phyloP scores from a whole-genome alignment of 2,113 vertebrate genomes.

The Elephantulus edwardii region DNA sequence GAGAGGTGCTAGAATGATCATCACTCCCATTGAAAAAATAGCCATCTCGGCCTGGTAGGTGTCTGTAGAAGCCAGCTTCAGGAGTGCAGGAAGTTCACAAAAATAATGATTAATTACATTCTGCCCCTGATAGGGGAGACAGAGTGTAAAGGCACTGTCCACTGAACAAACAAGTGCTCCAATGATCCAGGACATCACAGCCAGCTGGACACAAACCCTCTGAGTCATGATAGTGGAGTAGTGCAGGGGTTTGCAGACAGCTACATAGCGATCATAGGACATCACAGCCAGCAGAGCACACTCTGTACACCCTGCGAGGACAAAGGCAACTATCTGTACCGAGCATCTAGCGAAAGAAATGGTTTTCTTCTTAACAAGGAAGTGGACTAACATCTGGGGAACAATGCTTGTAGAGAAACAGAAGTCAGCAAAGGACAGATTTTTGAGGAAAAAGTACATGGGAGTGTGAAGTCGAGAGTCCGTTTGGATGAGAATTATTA shows the following conservation, averaged over 20 bases:
- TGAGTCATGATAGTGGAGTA: conserved; percentile 64
- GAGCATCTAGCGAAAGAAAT: conserved; percentile 64
- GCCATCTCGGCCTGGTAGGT: conserved; percentile 61
- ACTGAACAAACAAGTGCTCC: conserved; percentile 42
- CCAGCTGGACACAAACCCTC: conserved; percentile 40
- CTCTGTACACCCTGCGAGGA: conserved; percentile 54
- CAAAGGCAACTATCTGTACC: conserved; percentile 57
- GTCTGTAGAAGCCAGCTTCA: conserved; percentile 64
- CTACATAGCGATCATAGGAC: conserved; percentile 60
- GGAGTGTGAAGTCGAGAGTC: conserved; percentile 60
- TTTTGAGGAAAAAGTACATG: conserved; percentile 76
- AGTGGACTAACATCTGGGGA: conserved; percentile 67
- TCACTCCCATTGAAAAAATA: conserved; percentile 59
- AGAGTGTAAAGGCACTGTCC: conserved; percentile 62
- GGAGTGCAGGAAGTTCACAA: conserved; percentile 61
- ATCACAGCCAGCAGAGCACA: conserved; percentile 52
- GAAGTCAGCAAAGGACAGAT: conserved; percentile 71
- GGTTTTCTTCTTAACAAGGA: conserved; percentile 62
- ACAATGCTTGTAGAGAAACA: conserved; percentile 72
- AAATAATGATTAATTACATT: conserved; percentile 65
- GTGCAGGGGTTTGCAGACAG: conserved; percentile 65
- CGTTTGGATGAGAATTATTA: conserved; percentile 60
- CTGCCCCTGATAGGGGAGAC: conserved; percentile 50
- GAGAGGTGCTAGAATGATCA: conserved; percentile 55
- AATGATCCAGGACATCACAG: conserved; percentile 47